Base-by-base conservation (phyloP, 1,140 invertebrate genomes). In the Drosophila setifemur region DNA sequence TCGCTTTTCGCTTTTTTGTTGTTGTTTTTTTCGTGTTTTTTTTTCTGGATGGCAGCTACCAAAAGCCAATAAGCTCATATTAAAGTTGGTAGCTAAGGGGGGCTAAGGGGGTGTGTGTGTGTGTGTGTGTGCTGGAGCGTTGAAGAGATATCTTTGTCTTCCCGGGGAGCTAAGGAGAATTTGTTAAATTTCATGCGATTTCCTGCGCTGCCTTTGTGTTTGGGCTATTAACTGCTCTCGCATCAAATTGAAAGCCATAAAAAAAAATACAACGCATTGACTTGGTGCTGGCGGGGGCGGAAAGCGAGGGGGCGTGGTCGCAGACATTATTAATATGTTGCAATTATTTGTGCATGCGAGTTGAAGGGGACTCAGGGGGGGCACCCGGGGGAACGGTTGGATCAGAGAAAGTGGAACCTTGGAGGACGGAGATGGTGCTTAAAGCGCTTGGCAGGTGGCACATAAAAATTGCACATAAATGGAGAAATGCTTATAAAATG, bases 31-130 rank as follows among this genome's bases (percentile, higher is more conserved):
- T 33, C 40, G 8, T 26, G 11, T 37, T 11, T 33, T 33, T 18
- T 52, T 42, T 25, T 16, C 0, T 16, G 66, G 6, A 39, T 48
- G 39, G 50, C 35, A 63, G 50, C 33, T 55, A 28, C 53, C 64
- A 43, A 75, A 81, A 81, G 76, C 76, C 76, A 81, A 81, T 81
- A 81, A 81, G 76, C 76, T 81, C 28, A 60, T 61, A 81, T 81
- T 81, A 66, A 81, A 75, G 52, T 81, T 42, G 21, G 6, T 42
- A 58, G 25, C 35, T 4, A 12, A 2, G 23, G 7, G 14, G 4
- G 3, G 16, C 6, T 2, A 2, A 2, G 16, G 5, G 9, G 1
- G 7, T 6, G 18, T n/a, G n/a, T n/a, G n/a, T n/a, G n/a, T n/a
- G n/a, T n/a, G n/a, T n/a, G n/a, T n/a, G n/a, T n/a, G n/a, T n/a